Evolutionary conservation across 2,888 invertebrate genomes (phyloP).

Genomic region (Hetaerina titia): DNA sequence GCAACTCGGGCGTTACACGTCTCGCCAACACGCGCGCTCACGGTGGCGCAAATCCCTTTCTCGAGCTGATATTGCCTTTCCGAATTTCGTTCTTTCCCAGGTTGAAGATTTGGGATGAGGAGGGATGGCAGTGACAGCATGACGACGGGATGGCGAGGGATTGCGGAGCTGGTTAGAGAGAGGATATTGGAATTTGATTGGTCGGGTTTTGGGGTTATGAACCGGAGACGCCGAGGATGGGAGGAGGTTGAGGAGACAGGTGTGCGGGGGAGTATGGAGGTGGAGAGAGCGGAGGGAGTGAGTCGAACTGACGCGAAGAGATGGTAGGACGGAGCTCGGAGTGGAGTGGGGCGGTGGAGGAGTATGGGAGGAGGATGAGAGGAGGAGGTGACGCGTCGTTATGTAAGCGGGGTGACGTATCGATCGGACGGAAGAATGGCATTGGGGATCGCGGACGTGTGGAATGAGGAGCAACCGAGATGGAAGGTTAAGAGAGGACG

Average conservation of each 20-base stretch:
- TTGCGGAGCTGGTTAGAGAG: not conserved
- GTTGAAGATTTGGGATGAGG: not conserved
- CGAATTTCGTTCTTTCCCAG: not conserved
- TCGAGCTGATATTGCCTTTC: not conserved
- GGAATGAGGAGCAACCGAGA: not conserved
- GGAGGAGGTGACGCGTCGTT: not conserved
- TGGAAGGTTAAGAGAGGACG: not conserved
- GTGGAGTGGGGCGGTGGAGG: not conserved
- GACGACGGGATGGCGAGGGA: not conserved
- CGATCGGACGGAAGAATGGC: slow-evolving; percentile 6
- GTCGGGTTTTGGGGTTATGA: not conserved
- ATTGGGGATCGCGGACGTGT: not conserved
- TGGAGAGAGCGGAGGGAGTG: not conserved
- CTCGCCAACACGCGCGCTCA: too few relatives aligned
- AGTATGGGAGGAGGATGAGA: not conserved
- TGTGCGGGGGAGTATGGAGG: not conserved
- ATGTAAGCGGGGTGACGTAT: slow-evolving; percentile 9
- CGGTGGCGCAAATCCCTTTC: too few relatives aligned
- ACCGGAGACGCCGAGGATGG: not conserved
- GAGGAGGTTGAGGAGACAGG: not conserved
- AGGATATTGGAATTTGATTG: not conserved
- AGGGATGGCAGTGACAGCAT: not conserved
- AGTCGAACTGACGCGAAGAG: not conserved
- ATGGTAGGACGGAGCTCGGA: not conserved
- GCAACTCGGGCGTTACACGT: too few relatives aligned